phyloP scores from a whole-genome alignment of 2,797 vertebrate species.

The Phalanger gymnotis region DNA sequence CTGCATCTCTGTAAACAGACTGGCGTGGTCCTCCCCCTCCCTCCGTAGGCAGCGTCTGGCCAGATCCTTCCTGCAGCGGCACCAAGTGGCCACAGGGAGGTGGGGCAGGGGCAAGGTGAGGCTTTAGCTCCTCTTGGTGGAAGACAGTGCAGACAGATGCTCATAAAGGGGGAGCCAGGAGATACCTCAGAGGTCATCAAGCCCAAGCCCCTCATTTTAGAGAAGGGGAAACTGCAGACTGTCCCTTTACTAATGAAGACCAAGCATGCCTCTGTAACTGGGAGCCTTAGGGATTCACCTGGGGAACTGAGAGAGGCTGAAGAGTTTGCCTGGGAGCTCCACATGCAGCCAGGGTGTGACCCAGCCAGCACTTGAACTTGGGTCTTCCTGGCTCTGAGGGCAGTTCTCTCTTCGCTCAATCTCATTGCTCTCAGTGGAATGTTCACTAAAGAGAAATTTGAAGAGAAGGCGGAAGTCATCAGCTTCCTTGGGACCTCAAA shows the following conservation, averaged over 20 bases:
- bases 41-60: background rate
- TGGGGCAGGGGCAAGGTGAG: background rate
- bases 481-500: background rate
- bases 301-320: background rate
- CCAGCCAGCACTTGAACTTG: background rate
- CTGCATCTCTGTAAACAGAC: background rate
- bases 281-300: background rate
- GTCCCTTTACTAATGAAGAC: background rate
- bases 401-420: background rate
- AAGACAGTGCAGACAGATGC: background rate
- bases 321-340: background rate
- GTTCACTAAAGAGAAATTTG: background rate
- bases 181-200: background rate
- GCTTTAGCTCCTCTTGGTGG: background rate
- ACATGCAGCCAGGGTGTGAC: background rate
- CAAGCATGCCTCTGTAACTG: background rate
- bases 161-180: background rate
- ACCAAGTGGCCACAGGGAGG: background rate
- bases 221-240: background rate
- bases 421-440: background rate
- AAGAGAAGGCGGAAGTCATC: background rate
- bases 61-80: background rate
- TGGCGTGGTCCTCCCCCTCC: background rate
- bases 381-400: background rate
- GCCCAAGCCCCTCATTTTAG: background rate